A percentile compares a stretch with the other conserved stretches of the same genome.
Conservation (phyloP, 2,888 invertebrate genomes). For the Unio delphinus region DNA sequence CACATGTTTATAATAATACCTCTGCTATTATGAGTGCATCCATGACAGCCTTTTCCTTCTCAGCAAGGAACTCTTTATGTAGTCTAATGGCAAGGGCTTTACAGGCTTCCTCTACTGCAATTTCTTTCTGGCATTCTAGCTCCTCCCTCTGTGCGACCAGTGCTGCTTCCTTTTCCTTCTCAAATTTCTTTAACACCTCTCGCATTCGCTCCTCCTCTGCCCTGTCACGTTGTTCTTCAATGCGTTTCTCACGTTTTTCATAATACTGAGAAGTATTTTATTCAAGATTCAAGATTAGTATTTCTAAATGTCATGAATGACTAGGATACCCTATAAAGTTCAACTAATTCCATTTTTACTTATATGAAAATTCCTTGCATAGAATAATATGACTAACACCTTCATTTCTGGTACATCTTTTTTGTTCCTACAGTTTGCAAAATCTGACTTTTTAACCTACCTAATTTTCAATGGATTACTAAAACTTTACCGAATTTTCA, state of each 20-base stretch:
- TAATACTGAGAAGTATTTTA: constrained; percentile 44
- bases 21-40: constrained; percentile 59
- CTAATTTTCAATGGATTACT: too few relatives aligned
- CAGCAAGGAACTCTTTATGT: constrained; percentile 52
- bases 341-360: too few relatives aligned
- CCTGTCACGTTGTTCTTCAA: constrained; percentile 59
- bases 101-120: constrained; percentile 60
- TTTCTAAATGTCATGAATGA: too few relatives aligned
- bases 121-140: constrained; percentile 53
- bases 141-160: constrained; percentile 58
- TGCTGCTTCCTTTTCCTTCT: constrained; percentile 58
- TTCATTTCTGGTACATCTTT: too few relatives aligned
- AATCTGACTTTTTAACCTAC: too few relatives aligned
- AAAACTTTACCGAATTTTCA: too few relatives aligned
- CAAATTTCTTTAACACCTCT: constrained; percentile 53
- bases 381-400: too few relatives aligned
- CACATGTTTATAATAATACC: constrained; percentile 24
- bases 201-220: constrained; percentile 60
- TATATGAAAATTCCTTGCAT: too few relatives aligned
- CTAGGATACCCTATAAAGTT: too few relatives aligned
- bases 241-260: constrained; percentile 53
- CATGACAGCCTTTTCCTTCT: constrained; percentile 58
- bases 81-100: constrained; percentile 46
- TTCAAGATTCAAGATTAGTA: too few relatives aligned
- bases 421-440: too few relatives aligned